phyloP scores from a whole-genome alignment of 2,888 invertebrate species.

The Lathronympha strigana region DNA sequence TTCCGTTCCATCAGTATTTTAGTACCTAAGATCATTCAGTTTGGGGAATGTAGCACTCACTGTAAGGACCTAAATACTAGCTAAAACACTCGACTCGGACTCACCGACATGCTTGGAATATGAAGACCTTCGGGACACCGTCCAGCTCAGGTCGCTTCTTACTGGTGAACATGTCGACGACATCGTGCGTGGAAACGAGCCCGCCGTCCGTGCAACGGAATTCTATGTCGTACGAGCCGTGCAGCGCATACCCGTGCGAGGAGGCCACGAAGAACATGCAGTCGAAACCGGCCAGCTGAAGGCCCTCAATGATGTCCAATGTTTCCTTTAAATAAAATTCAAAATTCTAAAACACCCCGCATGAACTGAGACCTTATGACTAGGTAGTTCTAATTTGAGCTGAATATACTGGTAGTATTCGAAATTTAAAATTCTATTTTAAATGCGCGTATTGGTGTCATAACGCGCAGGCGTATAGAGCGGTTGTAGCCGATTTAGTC shows the following conservation, averaged over 20 bases:
- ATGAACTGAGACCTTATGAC: no score
- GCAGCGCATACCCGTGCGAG: not conserved
- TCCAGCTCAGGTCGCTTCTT: not conserved
- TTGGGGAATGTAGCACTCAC: no score
- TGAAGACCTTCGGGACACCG: not conserved
- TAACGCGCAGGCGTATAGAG: no score
- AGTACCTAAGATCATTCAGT: no score
- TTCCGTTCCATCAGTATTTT: no score
- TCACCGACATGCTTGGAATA: not conserved
- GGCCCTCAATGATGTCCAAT: not conserved
- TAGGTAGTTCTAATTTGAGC: no score
- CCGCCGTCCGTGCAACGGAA: not conserved
- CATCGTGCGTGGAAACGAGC: not conserved
- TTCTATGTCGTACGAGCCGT: not conserved
- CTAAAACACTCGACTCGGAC: not conserved
- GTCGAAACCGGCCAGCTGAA: not conserved
- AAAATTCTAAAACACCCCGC: not conserved
- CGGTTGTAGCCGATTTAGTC: no score
- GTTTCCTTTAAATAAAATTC: not conserved
- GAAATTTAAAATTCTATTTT: no score
- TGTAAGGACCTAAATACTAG: not conserved
- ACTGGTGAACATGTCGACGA: not conserved
- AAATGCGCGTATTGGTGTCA: no score
- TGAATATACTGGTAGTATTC: no score
- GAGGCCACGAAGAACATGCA: not conserved